Evolutionary conservation across 2,113 vertebrate species (phyloP).

Genomic region (Sigmodon hispidus): DNA sequence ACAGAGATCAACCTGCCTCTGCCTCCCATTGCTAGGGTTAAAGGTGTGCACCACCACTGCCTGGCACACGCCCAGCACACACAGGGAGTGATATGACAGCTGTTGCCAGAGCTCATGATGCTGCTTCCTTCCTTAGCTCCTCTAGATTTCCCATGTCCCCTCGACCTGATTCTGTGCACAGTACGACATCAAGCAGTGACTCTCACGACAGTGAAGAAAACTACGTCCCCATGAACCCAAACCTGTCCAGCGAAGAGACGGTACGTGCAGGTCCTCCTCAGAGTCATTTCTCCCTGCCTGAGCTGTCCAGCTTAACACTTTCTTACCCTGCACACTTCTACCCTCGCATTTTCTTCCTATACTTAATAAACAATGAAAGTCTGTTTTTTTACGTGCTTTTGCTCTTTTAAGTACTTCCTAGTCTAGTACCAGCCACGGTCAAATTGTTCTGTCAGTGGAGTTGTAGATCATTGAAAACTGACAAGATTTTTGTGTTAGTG

Average conservation of each 20-base stretch:
- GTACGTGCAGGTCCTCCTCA: conserved; percentile 92
- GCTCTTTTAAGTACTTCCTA: background rate
- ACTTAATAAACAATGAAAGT: conserved; percentile 44
- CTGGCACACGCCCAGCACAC: too few species aligned
- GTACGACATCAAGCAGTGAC: conserved; percentile 98
- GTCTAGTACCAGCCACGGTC: background rate
- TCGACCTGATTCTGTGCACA: conserved; percentile 97
- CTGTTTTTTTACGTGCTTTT: background rate
- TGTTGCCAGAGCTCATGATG: conserved; percentile 74
- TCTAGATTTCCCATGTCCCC: conserved; percentile 95
- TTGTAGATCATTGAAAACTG: background rate
- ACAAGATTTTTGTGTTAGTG: background rate
- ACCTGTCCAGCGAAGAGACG: conserved; percentile 94
- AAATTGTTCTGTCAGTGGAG: background rate
- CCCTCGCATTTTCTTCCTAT: conserved; percentile 13
- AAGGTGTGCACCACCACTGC: too few species aligned
- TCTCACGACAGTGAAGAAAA: conserved; percentile 98
- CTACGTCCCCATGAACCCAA: conserved; percentile 98
- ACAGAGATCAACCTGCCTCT: too few species aligned
- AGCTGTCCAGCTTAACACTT: conserved; percentile 46
- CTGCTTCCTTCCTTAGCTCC: conserved; percentile 90
- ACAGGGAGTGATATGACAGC: conserved; percentile 59
- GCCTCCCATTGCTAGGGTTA: too few species aligned
- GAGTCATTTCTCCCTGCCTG: conserved; percentile 80
- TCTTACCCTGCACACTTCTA: background rate